phyloP scores from a whole-genome alignment of 2,113 vertebrate genomes.

The Neolamprologus sp. region DNA sequence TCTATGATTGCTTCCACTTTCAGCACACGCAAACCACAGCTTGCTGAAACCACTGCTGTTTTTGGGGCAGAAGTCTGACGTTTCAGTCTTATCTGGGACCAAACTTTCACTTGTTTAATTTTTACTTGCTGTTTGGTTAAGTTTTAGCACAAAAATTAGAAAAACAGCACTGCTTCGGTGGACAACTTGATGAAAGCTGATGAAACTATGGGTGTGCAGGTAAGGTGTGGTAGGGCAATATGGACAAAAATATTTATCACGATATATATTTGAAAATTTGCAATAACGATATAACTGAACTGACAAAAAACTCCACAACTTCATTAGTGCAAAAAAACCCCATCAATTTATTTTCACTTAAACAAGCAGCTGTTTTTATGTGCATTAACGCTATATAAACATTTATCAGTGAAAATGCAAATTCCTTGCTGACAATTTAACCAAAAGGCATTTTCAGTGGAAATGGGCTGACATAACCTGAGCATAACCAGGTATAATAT shows the following conservation, averaged over 20 bases:
- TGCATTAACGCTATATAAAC: neutral
- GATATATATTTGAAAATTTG: neutral
- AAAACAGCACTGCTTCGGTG: neutral
- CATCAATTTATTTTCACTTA: neutral
- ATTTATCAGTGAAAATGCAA: neutral
- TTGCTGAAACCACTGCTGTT: neutral
- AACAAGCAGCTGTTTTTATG: neutral
- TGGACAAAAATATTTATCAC: neutral
- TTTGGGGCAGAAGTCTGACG: neutral
- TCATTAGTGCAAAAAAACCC: fast-evolving
- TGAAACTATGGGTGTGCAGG: neutral
- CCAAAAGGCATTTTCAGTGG: neutral
- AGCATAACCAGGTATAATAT: neutral
- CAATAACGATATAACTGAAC: neutral
- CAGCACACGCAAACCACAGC: neutral
- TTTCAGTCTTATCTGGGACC: neutral
- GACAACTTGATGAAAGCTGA: neutral
- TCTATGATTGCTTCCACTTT: neutral
- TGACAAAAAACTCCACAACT: neutral
- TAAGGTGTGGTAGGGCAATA: neutral
- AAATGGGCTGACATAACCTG: neutral
- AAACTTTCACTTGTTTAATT: neutral
- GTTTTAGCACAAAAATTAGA: neutral
- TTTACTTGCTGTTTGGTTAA: neutral
- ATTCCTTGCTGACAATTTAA: neutral